Percentiles rank a stretch among this genome's conserved stretches.
Evolutionary conservation across 2,113 vertebrate species (phyloP).

Genomic region (Nothocercus julius): DNA sequence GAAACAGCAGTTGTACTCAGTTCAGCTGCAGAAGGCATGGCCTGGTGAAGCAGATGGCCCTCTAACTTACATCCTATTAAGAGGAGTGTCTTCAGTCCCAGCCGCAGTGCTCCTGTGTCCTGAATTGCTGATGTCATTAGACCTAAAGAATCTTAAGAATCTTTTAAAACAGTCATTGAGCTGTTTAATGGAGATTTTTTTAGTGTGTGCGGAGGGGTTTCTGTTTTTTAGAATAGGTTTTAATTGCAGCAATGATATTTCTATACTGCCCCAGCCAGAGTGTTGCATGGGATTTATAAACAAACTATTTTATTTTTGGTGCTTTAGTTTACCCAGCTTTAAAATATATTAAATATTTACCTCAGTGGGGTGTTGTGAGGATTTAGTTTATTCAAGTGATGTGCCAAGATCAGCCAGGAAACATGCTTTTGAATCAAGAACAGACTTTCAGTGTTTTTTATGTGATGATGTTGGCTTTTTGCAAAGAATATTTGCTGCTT

Average conservation of each 20-base stretch:
- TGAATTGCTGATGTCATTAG: neutral
- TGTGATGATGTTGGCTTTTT: neutral
- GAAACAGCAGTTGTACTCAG: neutral
- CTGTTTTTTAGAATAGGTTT: neutral
- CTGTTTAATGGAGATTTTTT: neutral
- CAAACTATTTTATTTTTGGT: neutral
- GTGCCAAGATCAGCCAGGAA: conserved; percentile 33
- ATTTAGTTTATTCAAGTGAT: conserved; percentile 12
- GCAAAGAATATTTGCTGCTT: neutral
- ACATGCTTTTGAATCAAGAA: conserved; percentile 17
- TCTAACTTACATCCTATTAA: neutral
- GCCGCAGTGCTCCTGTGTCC: neutral
- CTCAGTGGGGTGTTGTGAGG: neutral
- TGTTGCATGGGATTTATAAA: conserved; percentile 1
- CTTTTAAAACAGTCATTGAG: neutral
- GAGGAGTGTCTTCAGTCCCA: neutral
- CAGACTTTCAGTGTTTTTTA: neutral
- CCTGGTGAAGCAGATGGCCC: neutral
- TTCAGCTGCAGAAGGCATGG: neutral
- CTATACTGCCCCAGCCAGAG: neutral
- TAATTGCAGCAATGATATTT: neutral
- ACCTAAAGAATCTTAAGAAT: neutral
- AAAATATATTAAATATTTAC: conserved; percentile 50
- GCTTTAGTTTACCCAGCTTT: neutral
- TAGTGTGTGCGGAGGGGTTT: neutral